Conservation (phyloP, 2,113 vertebrate genomes). For the Lathamus discolor region DNA sequence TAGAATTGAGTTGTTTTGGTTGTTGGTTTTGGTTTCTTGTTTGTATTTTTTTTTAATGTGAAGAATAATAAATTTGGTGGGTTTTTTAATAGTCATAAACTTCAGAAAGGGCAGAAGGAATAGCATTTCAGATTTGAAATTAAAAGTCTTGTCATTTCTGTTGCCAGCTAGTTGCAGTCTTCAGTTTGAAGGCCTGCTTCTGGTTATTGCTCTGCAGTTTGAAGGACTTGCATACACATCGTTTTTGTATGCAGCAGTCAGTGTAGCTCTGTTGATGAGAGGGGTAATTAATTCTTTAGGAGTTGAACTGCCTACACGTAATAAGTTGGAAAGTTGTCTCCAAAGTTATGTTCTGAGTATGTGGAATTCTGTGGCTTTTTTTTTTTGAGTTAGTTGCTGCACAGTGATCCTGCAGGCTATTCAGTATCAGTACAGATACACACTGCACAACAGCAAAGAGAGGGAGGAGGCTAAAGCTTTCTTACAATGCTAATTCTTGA, state of each 20-base stretch:
- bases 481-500: not conserved
- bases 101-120: not conserved
- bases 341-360: fast-evolving
- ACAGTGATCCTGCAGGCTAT: too few species aligned
- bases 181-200: not conserved
- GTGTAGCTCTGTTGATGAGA: not conserved
- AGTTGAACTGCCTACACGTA: not conserved
- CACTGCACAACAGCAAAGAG: not conserved
- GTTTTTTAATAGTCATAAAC: not conserved
- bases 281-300: not conserved
- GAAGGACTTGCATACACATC: fast-evolving
- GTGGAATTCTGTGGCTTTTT: not conserved
- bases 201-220: not conserved
- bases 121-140: not conserved
- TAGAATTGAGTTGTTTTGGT: not conserved
- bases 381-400: not conserved
- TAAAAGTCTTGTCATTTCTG: not conserved
- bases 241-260: not conserved
- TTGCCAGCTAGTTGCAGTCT: not conserved
- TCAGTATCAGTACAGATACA: not conserved
- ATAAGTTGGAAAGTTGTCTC: not conserved
- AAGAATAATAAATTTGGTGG: not conserved
- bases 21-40: too few species aligned
- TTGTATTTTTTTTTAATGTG: not conserved
- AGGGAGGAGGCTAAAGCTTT: not conserved